Percentiles rank a stretch among this genome's conserved stretches.
Conservation (phyloP, 2,888 invertebrate genomes). For the Leptopilina syphax region DNA sequence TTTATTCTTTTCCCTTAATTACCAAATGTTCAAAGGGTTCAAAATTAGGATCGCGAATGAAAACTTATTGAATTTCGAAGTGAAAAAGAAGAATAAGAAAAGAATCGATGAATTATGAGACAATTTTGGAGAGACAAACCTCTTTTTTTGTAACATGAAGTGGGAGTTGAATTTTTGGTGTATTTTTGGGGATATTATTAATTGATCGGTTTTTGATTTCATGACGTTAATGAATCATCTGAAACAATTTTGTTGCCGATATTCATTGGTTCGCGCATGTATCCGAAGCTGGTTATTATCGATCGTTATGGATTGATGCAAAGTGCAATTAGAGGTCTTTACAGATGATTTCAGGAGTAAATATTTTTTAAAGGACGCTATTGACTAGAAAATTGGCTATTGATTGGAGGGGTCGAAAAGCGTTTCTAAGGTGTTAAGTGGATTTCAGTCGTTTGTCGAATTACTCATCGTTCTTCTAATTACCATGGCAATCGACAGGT, state of each 20-base stretch:
- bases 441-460: conserved; percentile 61
- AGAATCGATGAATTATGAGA: conserved; percentile 3
- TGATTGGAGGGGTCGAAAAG: conserved; percentile 64
- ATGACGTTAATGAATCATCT: conserved; percentile 38
- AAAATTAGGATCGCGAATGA: neutral
- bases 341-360: conserved; percentile 63
- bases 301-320: conserved; percentile 60
- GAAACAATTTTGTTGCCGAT: conserved; percentile 45
- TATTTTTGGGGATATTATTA: conserved; percentile 12
- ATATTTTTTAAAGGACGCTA: conserved; percentile 62
- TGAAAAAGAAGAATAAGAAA: neutral
- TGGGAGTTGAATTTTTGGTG: neutral
- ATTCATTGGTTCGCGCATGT: conserved; percentile 57
- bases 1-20: conserved; percentile 23
- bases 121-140: neutral
- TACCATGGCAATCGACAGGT: conserved; percentile 44
- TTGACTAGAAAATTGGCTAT: conserved; percentile 60
- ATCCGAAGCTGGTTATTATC: conserved; percentile 59
- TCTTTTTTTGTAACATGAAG: neutral
- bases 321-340: conserved; percentile 68
- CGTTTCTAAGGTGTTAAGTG: conserved; percentile 66
- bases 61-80: neutral
- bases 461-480: conserved; percentile 57
- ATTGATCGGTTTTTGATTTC: conserved; percentile 17
- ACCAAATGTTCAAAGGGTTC: neutral